Percentiles rank a stretch among this genome's conserved stretches.
These are phyloP conservation scores for Caenorhabditis tropicalis DNA, from an alignment of 1,140 invertebrate genomes.

Conservation along the genomic window DNA sequence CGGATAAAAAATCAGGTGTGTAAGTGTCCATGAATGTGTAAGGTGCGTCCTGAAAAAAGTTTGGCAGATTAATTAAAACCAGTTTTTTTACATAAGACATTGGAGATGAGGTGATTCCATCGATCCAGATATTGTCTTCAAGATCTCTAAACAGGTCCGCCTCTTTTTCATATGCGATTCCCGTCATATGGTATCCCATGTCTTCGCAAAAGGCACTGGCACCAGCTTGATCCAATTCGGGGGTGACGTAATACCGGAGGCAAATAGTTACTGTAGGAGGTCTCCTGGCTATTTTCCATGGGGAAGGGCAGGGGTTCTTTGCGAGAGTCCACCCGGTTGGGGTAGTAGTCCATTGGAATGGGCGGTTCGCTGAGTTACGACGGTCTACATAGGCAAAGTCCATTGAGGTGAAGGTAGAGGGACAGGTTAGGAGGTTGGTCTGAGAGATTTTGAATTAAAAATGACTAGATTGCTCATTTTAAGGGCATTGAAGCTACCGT, in stretches of 20 bases:
- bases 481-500: no score
- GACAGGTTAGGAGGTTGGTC: neutral
- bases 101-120: no score
- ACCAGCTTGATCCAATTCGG: neutral
- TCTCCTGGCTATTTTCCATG: neutral
- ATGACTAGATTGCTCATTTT: no score
- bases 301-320: neutral
- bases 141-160: neutral
- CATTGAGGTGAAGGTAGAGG: neutral
- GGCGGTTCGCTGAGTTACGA: neutral
- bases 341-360: neutral
- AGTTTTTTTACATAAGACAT: no score
- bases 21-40: no score
- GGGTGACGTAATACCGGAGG: neutral
- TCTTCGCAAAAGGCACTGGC: neutral
- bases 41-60: no score
- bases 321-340: neutral
- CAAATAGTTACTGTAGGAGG: neutral
- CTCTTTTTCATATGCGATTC: neutral
- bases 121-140: no score
- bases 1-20: no score
- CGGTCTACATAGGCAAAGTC: neutral
- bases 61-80: no score
- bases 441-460: no score
- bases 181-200: neutral